Percentiles rank a stretch among this genome's conserved stretches.
phyloP scores from a whole-genome alignment of 2,113 vertebrate species.

The Todiramphus saurophagus region DNA sequence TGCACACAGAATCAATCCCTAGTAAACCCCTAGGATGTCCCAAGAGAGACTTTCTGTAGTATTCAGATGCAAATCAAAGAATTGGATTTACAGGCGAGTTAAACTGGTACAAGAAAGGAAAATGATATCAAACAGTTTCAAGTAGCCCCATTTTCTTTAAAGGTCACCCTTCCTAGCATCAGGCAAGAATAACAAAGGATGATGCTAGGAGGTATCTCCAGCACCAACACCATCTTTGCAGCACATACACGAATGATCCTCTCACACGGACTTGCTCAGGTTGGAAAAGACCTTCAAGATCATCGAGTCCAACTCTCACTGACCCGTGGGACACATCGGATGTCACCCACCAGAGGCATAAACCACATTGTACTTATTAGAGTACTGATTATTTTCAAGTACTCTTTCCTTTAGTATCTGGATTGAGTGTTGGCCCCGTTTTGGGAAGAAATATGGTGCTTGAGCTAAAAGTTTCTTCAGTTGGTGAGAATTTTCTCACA shows the following conservation, averaged over 20 bases:
- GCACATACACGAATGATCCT: background rate
- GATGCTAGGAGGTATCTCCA: background rate
- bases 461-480: background rate
- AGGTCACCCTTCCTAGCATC: background rate
- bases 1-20: background rate
- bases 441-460: background rate
- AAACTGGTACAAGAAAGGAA: background rate
- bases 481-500: background rate
- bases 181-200: background rate
- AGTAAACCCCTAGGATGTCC: background rate
- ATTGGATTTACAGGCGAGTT: background rate
- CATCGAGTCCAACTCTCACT: too few species aligned
- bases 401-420: background rate
- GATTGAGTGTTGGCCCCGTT: background rate
- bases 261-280: too few species aligned
- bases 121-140: background rate
- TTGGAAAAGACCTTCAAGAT: too few species aligned
- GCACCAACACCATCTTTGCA: accelerated
- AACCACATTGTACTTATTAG: background rate
- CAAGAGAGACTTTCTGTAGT: background rate
- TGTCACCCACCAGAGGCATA: background rate
- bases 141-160: background rate
- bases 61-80: background rate
- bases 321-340: background rate
- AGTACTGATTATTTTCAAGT: background rate